phyloP scores from a whole-genome alignment of 2,888 invertebrate species.

The Nemapogon koenigi region DNA sequence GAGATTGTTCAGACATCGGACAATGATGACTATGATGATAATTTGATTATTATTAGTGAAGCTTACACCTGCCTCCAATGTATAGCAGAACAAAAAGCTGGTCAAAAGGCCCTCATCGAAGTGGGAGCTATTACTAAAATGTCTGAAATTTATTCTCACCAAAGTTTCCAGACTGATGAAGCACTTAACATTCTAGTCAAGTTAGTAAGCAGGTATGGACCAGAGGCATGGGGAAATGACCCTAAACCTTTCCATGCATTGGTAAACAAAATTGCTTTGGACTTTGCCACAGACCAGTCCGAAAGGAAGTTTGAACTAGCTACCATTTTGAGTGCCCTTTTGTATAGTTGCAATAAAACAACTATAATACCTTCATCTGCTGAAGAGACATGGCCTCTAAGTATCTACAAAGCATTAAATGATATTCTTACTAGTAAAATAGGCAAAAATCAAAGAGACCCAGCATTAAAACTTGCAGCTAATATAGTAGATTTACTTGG shows the following conservation, averaged over 20 bases:
- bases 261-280: conserved; percentile 81
- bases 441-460: conserved; percentile 87
- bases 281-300: conserved; percentile 88
- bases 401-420: conserved; percentile 80
- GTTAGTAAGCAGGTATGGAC: conserved; percentile 75
- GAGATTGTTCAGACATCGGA: conserved; percentile 86
- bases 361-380: conserved; percentile 68
- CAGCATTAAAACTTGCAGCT: conserved; percentile 83
- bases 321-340: conserved; percentile 75
- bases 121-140: conserved; percentile 81
- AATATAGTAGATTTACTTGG: conserved; percentile 82
- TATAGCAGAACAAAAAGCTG: conserved; percentile 79
- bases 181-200: conserved; percentile 82
- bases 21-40: conserved; percentile 85
- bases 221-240: conserved; percentile 78
- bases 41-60: conserved; percentile 85
- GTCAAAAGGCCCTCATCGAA: conserved; percentile 79
- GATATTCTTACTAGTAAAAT: conserved; percentile 89
- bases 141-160: conserved; percentile 86
- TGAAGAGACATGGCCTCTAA: conserved; percentile 82
- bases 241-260: conserved; percentile 82
- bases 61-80: conserved; percentile 84
- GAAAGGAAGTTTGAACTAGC: conserved; percentile 91
- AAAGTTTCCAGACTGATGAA: conserved; percentile 89
- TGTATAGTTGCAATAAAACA: conserved; percentile 75